Conservation (phyloP, 2,888 invertebrate genomes). For the Thereva unica region DNA sequence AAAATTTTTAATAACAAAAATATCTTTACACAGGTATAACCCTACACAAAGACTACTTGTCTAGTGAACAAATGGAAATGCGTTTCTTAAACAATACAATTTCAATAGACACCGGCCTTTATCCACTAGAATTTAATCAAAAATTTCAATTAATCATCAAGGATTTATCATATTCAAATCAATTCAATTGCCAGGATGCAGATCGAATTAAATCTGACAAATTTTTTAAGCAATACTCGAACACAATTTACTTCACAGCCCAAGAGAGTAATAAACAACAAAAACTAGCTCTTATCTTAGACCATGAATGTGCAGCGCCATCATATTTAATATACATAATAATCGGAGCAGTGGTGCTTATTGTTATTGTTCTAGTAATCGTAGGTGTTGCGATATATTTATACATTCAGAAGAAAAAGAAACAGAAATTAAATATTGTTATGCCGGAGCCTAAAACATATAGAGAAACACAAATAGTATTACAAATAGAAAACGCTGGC, state of each 20-base stretch:
- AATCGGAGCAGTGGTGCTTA: constrained; percentile 58
- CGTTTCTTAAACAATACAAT: constrained; percentile 53
- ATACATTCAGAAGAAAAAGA: constrained; percentile 62
- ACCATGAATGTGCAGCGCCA: constrained; percentile 48
- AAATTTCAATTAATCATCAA: constrained; percentile 51
- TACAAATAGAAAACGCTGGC: constrained; percentile 82
- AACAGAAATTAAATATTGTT: constrained; percentile 67
- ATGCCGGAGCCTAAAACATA: constrained; percentile 82
- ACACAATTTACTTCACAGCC: constrained; percentile 50
- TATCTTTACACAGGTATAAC: constrained; percentile 15
- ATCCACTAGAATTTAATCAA: constrained; percentile 50
- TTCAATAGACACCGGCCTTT: constrained; percentile 42
- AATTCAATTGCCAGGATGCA: constrained; percentile 50
- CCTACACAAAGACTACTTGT: constrained; percentile 50
- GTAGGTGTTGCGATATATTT: constrained; percentile 58
- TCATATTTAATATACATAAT: constrained; percentile 58
- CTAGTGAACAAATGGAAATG: constrained; percentile 54
- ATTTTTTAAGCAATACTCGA: constrained; percentile 51
- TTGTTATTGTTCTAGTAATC: constrained; percentile 59
- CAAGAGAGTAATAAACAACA: constrained; percentile 41
- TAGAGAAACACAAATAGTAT: constrained; percentile 83
- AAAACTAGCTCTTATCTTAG: constrained; percentile 50
- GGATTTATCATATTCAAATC: constrained; percentile 47
- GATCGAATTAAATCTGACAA: constrained; percentile 45
- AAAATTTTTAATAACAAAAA: not conserved